Base-by-base conservation (phyloP, 2,888 invertebrate genomes). In the Pollenia angustigena region DNA sequence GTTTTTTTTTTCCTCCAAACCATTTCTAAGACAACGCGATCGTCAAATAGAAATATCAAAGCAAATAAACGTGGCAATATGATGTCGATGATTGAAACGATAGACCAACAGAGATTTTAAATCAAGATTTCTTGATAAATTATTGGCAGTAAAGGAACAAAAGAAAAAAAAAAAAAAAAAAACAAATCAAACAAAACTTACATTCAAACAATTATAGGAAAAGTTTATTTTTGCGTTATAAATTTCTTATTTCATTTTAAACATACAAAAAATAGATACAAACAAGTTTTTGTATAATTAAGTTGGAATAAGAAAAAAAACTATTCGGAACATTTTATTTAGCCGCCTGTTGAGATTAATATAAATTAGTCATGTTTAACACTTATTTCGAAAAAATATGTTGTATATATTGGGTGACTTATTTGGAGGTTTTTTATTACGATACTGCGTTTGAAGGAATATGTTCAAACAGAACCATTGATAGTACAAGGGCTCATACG, bases 41-140 rank as follows among this genome's bases (percentile, higher is more conserved):
- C 64, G 56, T 44, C 52, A 85, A 85, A 81, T 78, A 74, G 62
- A 85, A 85, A 85, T 81, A 85, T 85, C 78, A 81, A 62, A 42
- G 46, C 48, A 76, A 85, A 74, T 66, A 58, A 81, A 75, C 8
- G 64, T 64, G 69, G 54, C 44, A 66, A 71, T 60, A 64, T 56
- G 44, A 11, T 60, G 56, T 72, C 60, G 54, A 62, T 81, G 50
- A 76, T 64, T 46, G 46, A 50, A 74, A 23, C 81, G 78, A 78
- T 81, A 60, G 69, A 62, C 62, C 46, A 64, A 16, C 40, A 40
- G 42, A 69, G 75, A 80, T 75, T 66, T 66, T 44, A 23, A 72
- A 81, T 76, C 60, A 60, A 85, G 81, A 81, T 81, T 81, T 85
- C 60, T 72, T 60, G 72, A 72, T 78, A 85, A 81, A 78, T 78